phyloP scores from a whole-genome alignment of 2,888 invertebrate genomes.

The Dinocampus coccinellae region DNA sequence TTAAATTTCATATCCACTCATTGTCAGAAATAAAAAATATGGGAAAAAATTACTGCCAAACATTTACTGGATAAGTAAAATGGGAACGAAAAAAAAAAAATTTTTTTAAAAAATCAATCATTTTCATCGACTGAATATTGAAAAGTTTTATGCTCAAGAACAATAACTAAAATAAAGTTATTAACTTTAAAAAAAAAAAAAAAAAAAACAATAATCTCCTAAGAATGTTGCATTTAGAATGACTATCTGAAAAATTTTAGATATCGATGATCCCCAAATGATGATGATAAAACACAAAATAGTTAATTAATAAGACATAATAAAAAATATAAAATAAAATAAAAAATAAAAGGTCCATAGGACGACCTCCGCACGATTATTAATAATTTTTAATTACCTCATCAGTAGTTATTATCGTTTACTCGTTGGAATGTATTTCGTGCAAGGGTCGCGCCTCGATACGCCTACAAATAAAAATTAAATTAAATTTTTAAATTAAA shows the following conservation, averaged over 20 bases:
- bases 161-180: slow-evolving; percentile 60
- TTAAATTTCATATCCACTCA: not conserved
- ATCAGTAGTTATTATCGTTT: not conserved
- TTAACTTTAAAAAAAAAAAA: slow-evolving; percentile 44
- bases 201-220: slow-evolving; percentile 46
- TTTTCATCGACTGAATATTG: slow-evolving; percentile 41
- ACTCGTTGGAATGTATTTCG: not conserved
- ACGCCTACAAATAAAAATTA: not conserved
- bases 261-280: not conserved
- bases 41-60: too few relatives aligned
- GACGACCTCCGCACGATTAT: slow-evolving; percentile 27
- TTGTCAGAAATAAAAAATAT: slow-evolving; percentile 18
- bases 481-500: slow-evolving; percentile 2
- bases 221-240: slow-evolving; percentile 59
- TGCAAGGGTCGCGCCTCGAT: slow-evolving; percentile 32
- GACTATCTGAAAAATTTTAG: slow-evolving; percentile 54
- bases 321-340: not conserved
- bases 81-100: not conserved
- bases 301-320: not conserved
- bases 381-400: not conserved
- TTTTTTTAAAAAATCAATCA: not conserved
- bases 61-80: slow-evolving; percentile 32
- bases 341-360: slow-evolving; percentile 14
- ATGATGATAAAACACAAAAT: not conserved
- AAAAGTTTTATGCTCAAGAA: slow-evolving; percentile 63